Evolutionary conservation across 2,113 vertebrate species (phyloP), one percentile per base, ranked within the genome.

Genomic region (Sinocyclocheilus anshuiensis): DNA sequence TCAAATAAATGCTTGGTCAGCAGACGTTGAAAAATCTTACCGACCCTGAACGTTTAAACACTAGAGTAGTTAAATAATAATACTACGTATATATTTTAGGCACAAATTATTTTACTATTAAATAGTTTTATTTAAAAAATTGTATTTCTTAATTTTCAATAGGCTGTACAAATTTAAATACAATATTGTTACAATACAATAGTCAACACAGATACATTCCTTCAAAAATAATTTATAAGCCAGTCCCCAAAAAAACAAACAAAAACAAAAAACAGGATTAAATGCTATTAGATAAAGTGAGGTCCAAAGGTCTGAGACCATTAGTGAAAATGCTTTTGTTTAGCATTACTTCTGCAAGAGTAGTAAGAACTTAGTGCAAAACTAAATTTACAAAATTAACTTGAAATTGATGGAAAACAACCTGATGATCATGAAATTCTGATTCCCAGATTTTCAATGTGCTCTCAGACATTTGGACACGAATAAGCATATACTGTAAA

Each of bases 141-240:
- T 0, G 0, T 53, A 26, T 72, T 61, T 50, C 55, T 80, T 29
- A 53, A 72, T 22, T 63, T 42, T 50, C 63, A 59, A 77, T 53
- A 53, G 39, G 33, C 77, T 86, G 67, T 86, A 79, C 53, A 88
- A 86, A 85, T 84, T 61, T 11, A 22, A 81, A 77, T 48, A 75
- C 12, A 65, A 29, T 33, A 39, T 45, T 33, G 39, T 22, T 72
- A 74, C n/a, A 86, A 78, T 83, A 86, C 84, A 86, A 50, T 26
- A 67, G 75, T 65, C 71, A 29, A 55, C 50, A 45, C 36, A 59
- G 53, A 59, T 42, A 83, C 71, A 78, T 79, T 53, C 33, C 16
- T 6, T 71, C 50, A 72, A 72, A 85, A 69, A 63, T 67, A 6
- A 83, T 57, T 77, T 78, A 71, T n/a, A 76, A 77, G 36, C 77